phyloP scores from a whole-genome alignment of 2,888 invertebrate species.

The Hipparchia semele region DNA sequence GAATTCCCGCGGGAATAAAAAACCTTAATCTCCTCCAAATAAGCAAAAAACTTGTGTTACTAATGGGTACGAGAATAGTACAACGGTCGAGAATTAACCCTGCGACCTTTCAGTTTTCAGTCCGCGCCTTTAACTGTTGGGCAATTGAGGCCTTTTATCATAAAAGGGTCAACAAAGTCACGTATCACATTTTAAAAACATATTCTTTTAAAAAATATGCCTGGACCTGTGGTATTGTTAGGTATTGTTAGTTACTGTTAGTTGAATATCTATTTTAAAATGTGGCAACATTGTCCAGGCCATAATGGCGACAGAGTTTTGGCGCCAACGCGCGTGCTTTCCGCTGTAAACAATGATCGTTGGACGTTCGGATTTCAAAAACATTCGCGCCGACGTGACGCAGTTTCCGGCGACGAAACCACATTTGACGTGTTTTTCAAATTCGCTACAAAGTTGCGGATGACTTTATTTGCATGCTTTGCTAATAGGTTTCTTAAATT shows the following conservation, averaged over 20 bases:
- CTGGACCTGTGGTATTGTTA: neutral
- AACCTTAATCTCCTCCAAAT: too few relatives aligned
- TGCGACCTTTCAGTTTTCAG: neutral
- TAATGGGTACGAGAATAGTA: too few relatives aligned
- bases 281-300: slow-evolving; percentile 73
- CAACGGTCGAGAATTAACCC: too few relatives aligned
- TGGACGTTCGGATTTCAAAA: slow-evolving; percentile 78
- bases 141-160: too few relatives aligned
- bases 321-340: slow-evolving; percentile 75
- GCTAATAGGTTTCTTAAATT: neutral
- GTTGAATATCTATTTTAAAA: slow-evolving; percentile 57
- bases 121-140: too few relatives aligned
- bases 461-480: slow-evolving; percentile 27
- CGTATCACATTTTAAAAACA: too few relatives aligned
- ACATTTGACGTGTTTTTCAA: slow-evolving; percentile 53
- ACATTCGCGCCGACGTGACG: slow-evolving; percentile 76
- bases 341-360: slow-evolving; percentile 72
- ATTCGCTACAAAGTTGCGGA: slow-evolving; percentile 37
- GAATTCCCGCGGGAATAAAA: too few relatives aligned
- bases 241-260: neutral
- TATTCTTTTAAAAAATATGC: too few relatives aligned
- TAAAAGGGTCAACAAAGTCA: neutral
- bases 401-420: slow-evolving; percentile 76
- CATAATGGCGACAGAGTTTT: slow-evolving; percentile 68
- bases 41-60: too few relatives aligned